Evolutionary conservation across 2,113 vertebrate genomes (phyloP), one percentile per base, ranked within the genome.

Genomic region (Hoplias malabaricus): DNA sequence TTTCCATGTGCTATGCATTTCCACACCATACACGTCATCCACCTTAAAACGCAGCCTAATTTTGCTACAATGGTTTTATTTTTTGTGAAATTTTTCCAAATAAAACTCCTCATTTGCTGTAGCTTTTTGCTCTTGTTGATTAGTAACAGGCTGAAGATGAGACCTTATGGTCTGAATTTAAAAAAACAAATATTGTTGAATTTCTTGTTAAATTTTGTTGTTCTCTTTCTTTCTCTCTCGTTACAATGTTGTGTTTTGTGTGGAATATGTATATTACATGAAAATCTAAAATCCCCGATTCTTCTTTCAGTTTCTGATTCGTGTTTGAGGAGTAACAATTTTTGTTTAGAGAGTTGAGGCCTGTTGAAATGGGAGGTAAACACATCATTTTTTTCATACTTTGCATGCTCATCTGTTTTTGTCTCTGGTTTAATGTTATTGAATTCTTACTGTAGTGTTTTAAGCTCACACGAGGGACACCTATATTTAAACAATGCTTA

Each of bases 321-420:
- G 56, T 67, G 40, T 81, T 81, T 77, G 33, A 34, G 62, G 69
- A 81, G 69, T 81, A 67, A 57, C 50, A 12, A 9, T 73, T 73
- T 72, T 73, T 80, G 19, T 80, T 80, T 77, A 73, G 77, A 63
- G 40, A 62, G 67, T 73, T 83, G 73, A 80, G 40, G 73, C 73
- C 73, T 29, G 53, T 72, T 77, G 81, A 77, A 79, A 83, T 83
- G 81, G 81, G 68, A 83, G 81, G 81, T 83, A 83, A 83, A 62
- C 76, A 73, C 73, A 36, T 11, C 50, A 67, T 72, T 69, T 76
- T 69, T 76, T 83, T 83, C 12, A 56, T 77, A 61, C 57, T 42
- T 76, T 76, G 73, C 77, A 79, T 76, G 81, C 69, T 29, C 33
- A 53, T 48, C 25, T n/a, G 57, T 72, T 14, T 36, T 61, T 23